A percentile compares a stretch with the other conserved stretches of the same genome.
Evolutionary conservation across 2,797 vertebrate species (phyloP).

Genomic region (Tragopan temminckii): DNA sequence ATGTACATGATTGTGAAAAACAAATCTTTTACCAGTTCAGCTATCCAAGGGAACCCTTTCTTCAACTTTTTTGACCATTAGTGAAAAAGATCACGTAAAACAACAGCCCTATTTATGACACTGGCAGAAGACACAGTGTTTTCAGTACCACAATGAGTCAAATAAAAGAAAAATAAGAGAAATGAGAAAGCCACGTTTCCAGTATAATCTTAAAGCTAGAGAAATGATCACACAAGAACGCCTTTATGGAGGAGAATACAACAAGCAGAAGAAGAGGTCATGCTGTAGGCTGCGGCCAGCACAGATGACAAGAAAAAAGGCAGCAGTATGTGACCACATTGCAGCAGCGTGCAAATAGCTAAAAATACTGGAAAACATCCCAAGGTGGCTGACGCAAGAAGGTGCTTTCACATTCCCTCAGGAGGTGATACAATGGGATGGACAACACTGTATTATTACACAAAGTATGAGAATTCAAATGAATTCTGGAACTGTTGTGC

Average conservation of each 20-base stretch:
- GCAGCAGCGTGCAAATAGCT: background rate
- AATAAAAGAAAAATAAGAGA: background rate
- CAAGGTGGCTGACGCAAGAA: background rate
- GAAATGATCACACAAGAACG: background rate
- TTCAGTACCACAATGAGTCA: background rate
- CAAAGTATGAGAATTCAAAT: background rate
- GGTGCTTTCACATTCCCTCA: background rate
- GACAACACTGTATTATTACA: background rate
- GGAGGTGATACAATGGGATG: background rate
- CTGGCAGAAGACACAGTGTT: background rate
- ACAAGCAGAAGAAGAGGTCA: background rate
- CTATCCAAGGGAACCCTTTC: background rate
- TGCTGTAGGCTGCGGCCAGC: background rate
- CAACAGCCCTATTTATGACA: background rate
- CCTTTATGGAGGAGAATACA: background rate
- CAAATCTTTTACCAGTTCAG: background rate
- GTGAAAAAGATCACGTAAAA: constrained; percentile 13
- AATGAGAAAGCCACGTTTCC: background rate
- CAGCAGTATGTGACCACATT: background rate
- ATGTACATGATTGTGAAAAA: background rate
- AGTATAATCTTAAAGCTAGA: background rate
- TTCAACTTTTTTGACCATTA: background rate
- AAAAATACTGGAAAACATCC: background rate
- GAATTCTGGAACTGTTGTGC: background rate
- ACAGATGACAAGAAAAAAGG: background rate